Percentiles rank a stretch among this genome's conserved stretches.
phyloP scores from a whole-genome alignment of 2,888 invertebrate species.

The Pyrrhosoma nymphula region DNA sequence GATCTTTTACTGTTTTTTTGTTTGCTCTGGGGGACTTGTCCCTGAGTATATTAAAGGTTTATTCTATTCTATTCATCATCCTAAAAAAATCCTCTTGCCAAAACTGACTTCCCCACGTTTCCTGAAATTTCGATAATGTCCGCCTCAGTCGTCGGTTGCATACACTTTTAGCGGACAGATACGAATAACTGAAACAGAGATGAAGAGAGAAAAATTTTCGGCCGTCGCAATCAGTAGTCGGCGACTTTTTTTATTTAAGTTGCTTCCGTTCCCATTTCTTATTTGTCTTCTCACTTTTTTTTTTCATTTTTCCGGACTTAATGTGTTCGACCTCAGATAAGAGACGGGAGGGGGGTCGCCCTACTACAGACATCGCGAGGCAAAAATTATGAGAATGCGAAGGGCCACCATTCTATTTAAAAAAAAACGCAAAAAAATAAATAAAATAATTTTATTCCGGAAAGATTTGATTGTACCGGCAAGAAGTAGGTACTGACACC shows the following conservation, averaged over 20 bases:
- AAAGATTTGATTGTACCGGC: background rate
- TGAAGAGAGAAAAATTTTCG: background rate
- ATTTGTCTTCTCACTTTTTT: background rate
- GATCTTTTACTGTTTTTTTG: too few species aligned
- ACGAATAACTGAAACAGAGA: background rate
- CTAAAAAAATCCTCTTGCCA: too few species aligned
- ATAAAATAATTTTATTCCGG: background rate
- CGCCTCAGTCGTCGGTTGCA: too few species aligned
- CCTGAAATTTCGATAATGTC: too few species aligned
- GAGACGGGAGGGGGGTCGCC: background rate
- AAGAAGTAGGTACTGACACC: too few species aligned
- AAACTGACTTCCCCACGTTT: too few species aligned
- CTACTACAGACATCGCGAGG: background rate
- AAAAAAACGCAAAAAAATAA: too few species aligned
- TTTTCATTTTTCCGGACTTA: background rate
- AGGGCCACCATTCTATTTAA: too few species aligned
- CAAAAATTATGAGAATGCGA: background rate
- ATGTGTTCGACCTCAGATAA: background rate
- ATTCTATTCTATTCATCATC: too few species aligned
- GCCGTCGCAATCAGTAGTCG: background rate
- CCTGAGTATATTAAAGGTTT: too few species aligned
- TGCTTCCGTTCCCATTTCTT: background rate
- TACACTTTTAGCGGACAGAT: too few species aligned
- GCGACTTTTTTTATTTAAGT: background rate
- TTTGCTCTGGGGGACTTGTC: too few species aligned